Evolutionary conservation across 2,113 vertebrate genomes (phyloP).

Genomic region (Nothoprocta perdicaria): DNA sequence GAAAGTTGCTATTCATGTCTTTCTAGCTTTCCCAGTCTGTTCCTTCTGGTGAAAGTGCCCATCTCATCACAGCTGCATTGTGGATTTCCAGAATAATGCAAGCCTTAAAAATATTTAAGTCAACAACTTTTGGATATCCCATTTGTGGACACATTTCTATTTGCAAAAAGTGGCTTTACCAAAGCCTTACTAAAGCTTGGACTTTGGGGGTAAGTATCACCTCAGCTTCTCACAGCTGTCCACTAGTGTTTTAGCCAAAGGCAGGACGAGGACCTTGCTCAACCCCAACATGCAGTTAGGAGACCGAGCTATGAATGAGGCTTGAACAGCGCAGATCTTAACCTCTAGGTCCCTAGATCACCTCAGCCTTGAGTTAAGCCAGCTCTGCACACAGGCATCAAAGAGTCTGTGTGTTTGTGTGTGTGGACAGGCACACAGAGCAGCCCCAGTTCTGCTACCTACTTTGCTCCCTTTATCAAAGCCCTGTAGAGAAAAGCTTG

Average conservation of each 20-base stretch:
- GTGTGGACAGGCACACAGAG: background rate
- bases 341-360: background rate
- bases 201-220: background rate
- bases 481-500: background rate
- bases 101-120: constrained; percentile 5
- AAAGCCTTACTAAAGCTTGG: background rate
- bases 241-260: background rate
- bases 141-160: background rate
- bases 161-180: background rate
- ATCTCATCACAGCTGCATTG: constrained; percentile 17
- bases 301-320: background rate
- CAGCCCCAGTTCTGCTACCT: background rate
- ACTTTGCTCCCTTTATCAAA: background rate
- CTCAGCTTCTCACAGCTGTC: background rate
- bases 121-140: fast-evolving
- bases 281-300: background rate
- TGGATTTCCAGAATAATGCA: background rate
- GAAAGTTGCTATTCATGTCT: constrained; percentile 45
- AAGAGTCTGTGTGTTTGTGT: background rate
- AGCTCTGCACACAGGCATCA: background rate
- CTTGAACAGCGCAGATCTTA: background rate
- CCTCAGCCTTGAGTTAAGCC: background rate
- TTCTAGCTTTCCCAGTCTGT: background rate
- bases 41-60: background rate
- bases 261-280: background rate